Conservation (phyloP, 1,140 invertebrate species). For the Thrips palmi region DNA sequence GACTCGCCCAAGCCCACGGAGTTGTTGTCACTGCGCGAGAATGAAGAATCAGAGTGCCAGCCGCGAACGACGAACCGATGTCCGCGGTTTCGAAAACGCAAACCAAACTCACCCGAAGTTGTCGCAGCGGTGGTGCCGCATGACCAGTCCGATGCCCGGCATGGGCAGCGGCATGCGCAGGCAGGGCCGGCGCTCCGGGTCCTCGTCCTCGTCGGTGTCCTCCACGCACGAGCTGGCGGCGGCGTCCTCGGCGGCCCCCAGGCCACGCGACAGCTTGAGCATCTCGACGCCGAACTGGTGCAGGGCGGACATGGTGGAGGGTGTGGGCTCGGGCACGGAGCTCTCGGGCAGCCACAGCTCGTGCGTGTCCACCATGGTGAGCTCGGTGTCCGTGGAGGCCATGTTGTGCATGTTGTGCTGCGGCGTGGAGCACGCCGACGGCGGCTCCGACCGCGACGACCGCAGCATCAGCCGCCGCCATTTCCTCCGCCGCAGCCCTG, state of each 20-base stretch:
- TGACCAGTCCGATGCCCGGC: too few relatives aligned
- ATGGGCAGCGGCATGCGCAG: too few relatives aligned
- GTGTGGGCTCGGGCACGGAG: constrained; percentile 40
- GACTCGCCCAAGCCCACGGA: too few relatives aligned
- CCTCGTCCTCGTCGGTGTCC: constrained; percentile 5
- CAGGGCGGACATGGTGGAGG: constrained; percentile 58
- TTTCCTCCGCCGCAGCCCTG: constrained; percentile 20
- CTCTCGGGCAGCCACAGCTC: constrained; percentile 63
- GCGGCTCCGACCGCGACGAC: constrained; percentile 24
- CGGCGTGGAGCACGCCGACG: constrained; percentile 8
- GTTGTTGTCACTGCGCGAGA: too few relatives aligned
- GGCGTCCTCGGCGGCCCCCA: constrained; percentile 30
- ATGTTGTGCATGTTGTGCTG: constrained; percentile 8
- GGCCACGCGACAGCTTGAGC: constrained; percentile 53
- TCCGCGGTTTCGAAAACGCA: too few relatives aligned
- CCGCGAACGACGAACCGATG: too few relatives aligned
- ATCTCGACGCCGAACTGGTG: constrained; percentile 68
- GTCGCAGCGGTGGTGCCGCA: too few relatives aligned
- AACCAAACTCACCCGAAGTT: too few relatives aligned
- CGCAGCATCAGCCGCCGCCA: constrained; percentile 19
- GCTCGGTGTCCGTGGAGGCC: constrained; percentile 60
- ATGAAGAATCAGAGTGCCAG: too few relatives aligned
- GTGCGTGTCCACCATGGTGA: constrained; percentile 57
- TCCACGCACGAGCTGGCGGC: background rate
- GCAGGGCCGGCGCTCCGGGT: background rate